These are phyloP conservation scores for Aldabrachelys gigantea DNA, from an alignment of 2,113 vertebrate genomes.

Conservation along the genomic window DNA sequence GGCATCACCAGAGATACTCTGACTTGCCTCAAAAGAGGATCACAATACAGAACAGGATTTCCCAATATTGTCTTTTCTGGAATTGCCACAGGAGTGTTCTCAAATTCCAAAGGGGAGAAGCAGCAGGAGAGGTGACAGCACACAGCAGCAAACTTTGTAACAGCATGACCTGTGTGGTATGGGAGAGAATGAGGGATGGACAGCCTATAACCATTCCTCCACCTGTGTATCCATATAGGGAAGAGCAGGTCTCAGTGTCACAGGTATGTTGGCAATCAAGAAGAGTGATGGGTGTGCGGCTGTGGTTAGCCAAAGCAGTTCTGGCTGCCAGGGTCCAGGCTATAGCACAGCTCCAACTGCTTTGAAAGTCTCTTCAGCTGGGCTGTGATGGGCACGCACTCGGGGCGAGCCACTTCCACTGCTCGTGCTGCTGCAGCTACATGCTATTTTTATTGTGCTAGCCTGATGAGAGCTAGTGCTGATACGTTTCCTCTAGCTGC, in stretches of 20 bases:
- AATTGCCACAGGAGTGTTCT: not conserved
- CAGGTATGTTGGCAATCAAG: not conserved
- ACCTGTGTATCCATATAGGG: not conserved
- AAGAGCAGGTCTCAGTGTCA: not conserved
- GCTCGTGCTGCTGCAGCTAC: not conserved
- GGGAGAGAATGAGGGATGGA: not conserved
- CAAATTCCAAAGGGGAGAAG: not conserved
- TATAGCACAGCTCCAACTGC: not conserved
- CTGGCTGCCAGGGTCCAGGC: too few relatives aligned
- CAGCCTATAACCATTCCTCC: not conserved
- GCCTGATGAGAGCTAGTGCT: not conserved
- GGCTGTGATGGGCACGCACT: too few relatives aligned
- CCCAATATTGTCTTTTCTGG: not conserved
- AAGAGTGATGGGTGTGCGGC: not conserved
- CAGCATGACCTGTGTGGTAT: not conserved
- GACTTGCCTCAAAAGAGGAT: accelerated
- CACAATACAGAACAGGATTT: not conserved
- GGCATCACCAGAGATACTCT: not conserved
- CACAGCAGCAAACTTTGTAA: not conserved
- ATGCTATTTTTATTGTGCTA: too few relatives aligned
- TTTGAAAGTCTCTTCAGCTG: not conserved
- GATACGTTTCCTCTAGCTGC: too few relatives aligned
- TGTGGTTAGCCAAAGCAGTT: not conserved
- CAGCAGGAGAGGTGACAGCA: not conserved
- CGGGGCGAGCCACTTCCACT: not conserved